Evolutionary conservation across 64 coral and sea anemone genomes (phyloP), one percentile per base, ranked within the genome.

Genomic region (Pocillopora verrucosa): DNA sequence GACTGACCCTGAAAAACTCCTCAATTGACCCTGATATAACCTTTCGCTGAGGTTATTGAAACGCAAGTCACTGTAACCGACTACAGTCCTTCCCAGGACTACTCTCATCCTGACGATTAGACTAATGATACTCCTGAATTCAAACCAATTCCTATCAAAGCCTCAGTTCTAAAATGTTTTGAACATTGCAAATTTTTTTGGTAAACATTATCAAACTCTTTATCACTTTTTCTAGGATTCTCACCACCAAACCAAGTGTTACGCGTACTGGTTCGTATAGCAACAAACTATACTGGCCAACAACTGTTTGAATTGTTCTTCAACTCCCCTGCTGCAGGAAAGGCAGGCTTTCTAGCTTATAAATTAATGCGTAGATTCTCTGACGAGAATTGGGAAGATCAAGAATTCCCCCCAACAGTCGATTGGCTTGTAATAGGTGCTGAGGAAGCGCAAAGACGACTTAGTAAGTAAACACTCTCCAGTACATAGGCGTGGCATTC

Each of bases 331-430:
- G 10, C 73, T 11, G 10, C 34, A 36, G 73, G 73, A 36, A 75
- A 34, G 37, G 10, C 9, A 75, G 34, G 41, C 73, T 75, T 75
- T 75, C 1, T 15, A 13, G 73, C 26, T 12, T 36, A 75, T 25
- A 75, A 75, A n/a, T 17, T 17, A 69, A 3, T 69, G 11, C 76
- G 59, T 56, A 79, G 76, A n/a, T 59, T 79, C n/a, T 79, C 76
- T 79, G 25, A 59, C 9, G 51, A 59, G 6, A 58, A 9, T 2
- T 13, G 15, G 19, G 0, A 1, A 0, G 19, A 20, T 9, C 3
- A 69, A 79, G 76, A 25, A 15, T 56, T 10, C 5, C 25, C 51
- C 56, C 45, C 58, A 12, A 59, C 51, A 79, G 59, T 79, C 11
- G 51, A 79, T 26, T 59, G 76, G 76, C 56, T n/a, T 26, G 37